A percentile compares a stretch with the other conserved stretches of the same genome.
These are phyloP conservation scores for Crematogaster levior DNA, from an alignment of 2,888 invertebrate species.

Conservation along the genomic window DNA sequence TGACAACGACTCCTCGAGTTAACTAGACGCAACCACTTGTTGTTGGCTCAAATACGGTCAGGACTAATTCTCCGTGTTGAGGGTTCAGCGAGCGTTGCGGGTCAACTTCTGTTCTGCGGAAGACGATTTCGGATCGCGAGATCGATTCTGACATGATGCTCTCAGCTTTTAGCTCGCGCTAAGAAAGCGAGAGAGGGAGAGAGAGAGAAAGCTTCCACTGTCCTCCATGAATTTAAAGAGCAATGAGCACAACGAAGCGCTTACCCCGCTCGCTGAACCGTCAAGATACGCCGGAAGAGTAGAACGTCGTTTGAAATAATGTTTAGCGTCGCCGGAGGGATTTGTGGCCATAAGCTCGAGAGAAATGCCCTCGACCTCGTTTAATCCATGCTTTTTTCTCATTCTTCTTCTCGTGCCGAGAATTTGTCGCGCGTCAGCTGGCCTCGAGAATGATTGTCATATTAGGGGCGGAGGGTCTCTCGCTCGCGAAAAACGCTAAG, in stretches of 20 bases:
- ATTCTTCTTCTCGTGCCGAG: slow-evolving; percentile 26
- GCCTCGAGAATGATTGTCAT: slow-evolving; percentile 52
- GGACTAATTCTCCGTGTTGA: slow-evolving; percentile 70
- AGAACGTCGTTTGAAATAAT: slow-evolving; percentile 42
- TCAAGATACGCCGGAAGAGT: slow-evolving; percentile 33
- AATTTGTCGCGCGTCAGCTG: slow-evolving; percentile 54
- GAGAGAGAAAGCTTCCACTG: background rate
- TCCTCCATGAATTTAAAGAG: slow-evolving; percentile 40
- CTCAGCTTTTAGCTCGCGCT: background rate
- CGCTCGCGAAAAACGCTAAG: slow-evolving; percentile 42
- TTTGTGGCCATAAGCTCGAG: slow-evolving; percentile 33
- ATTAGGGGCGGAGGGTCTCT: slow-evolving; percentile 38
- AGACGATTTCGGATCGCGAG: slow-evolving; percentile 19
- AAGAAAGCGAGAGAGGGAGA: background rate
- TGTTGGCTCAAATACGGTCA: slow-evolving; percentile 63
- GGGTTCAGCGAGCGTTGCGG: slow-evolving; percentile 42
- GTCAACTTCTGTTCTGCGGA: slow-evolving; percentile 49
- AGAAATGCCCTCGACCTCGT: slow-evolving; percentile 33
- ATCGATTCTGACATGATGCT: slow-evolving; percentile 49
- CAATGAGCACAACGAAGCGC: background rate
- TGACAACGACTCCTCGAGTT: slow-evolving; percentile 72
- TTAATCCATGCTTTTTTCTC: slow-evolving; percentile 42
- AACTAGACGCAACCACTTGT: slow-evolving; percentile 76
- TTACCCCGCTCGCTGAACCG: slow-evolving; percentile 27
- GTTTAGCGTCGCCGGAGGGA: slow-evolving; percentile 49